A percentile compares a stretch with the other conserved stretches of the same genome.
These are phyloP conservation scores for Cephus runcator DNA, from an alignment of 2,888 invertebrate genomes.

Conservation along the genomic window DNA sequence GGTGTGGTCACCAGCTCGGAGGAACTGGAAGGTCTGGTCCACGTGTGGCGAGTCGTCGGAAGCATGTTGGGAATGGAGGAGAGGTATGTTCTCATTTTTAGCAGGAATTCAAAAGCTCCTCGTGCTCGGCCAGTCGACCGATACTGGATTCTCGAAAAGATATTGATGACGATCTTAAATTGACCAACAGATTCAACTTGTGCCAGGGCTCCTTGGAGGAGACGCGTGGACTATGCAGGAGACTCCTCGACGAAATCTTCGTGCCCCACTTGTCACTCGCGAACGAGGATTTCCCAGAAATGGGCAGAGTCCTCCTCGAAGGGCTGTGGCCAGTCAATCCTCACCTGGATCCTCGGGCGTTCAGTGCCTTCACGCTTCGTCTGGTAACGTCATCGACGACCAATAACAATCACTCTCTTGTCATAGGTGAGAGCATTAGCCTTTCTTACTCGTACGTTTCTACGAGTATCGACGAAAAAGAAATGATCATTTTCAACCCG, in stretches of 20 bases:
- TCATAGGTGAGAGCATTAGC: neutral
- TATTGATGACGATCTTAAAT: no score
- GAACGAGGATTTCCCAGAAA: slow-evolving; percentile 73
- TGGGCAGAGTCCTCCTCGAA: slow-evolving; percentile 73
- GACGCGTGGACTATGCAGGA: slow-evolving; percentile 71
- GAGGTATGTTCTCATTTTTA: slow-evolving; percentile 65
- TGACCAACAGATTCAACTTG: slow-evolving; percentile 73
- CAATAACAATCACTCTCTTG: slow-evolving; percentile 57
- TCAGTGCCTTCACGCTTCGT: slow-evolving; percentile 70
- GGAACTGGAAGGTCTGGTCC: slow-evolving; percentile 80
- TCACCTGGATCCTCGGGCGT: slow-evolving; percentile 69
- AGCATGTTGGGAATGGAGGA: slow-evolving; percentile 86
- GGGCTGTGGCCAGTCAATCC: slow-evolving; percentile 79
- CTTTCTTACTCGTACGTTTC: neutral
- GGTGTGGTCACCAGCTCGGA: slow-evolving; percentile 73
- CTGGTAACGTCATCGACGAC: slow-evolving; percentile 61
- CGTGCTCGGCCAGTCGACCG: neutral
- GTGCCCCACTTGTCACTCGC: slow-evolving; percentile 72
- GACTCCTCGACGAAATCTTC: slow-evolving; percentile 71
- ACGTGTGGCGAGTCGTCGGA: slow-evolving; percentile 88
- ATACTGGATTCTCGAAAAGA: no score
- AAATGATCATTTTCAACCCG: slow-evolving; percentile 5
- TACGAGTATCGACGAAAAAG: neutral
- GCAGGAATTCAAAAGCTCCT: slow-evolving; percentile 9
- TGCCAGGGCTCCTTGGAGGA: slow-evolving; percentile 74